A percentile compares a stretch with the other conserved stretches of the same genome.
Evolutionary conservation across 2,113 vertebrate species (phyloP).

Genomic region (Vicugna pacos): DNA sequence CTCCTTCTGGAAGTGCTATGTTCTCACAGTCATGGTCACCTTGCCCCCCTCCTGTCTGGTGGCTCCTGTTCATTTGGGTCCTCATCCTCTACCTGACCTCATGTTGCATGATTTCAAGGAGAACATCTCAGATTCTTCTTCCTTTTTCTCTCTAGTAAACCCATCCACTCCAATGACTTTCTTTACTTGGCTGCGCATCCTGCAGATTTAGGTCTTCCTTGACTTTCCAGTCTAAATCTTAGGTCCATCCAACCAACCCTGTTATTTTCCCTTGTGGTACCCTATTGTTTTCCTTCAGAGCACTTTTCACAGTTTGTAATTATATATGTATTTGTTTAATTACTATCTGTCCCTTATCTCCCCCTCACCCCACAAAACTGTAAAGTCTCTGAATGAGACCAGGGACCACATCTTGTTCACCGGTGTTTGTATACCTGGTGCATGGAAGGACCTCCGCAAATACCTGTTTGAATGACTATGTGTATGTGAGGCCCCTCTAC

Average conservation of each 20-base stretch:
- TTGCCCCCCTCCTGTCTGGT: not conserved
- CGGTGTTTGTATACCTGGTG: not conserved
- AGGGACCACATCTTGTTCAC: not conserved
- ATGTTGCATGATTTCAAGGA: not conserved
- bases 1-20: not conserved
- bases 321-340: not conserved
- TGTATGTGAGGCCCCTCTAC: not conserved
- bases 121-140: not conserved
- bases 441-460: not conserved
- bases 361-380: not conserved
- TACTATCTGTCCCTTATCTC: not conserved
- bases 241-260: not conserved
- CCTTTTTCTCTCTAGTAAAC: not conserved
- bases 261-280: not conserved
- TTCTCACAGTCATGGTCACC: not conserved
- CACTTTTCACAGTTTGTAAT: not conserved
- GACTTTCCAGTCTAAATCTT: not conserved
- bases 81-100: not conserved
- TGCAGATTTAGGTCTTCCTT: not conserved
- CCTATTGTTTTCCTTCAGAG: slow-evolving; percentile 22
- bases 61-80: not conserved
- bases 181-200: not conserved
- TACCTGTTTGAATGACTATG: not conserved
- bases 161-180: not conserved
- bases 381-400: not conserved